Percentiles rank a stretch among this genome's conserved stretches.
Conservation (phyloP, 2,797 vertebrate species). For the Lophius americanus region DNA sequence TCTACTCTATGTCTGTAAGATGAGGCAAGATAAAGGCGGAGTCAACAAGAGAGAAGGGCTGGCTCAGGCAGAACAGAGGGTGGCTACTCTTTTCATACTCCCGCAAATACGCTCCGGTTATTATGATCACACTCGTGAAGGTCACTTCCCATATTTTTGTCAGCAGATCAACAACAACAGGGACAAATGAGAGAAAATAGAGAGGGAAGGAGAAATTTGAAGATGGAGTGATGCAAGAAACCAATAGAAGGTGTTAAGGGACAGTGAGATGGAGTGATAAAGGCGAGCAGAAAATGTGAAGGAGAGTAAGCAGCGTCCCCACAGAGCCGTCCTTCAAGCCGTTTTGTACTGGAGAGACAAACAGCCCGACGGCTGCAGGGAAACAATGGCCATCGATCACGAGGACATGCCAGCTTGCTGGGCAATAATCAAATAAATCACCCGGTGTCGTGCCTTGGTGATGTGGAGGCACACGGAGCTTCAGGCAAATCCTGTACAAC, state of each 20-base stretch:
- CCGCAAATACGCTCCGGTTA: conserved; percentile 49
- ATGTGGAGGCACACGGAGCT: conserved; percentile 42
- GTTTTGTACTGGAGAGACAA: conserved; percentile 63
- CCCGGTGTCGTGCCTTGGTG: conserved; percentile 42
- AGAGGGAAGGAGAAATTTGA: conserved; percentile 26
- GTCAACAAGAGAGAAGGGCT: conserved; percentile 54
- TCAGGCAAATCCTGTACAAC: conserved; percentile 45
- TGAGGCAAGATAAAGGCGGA: conserved; percentile 69
- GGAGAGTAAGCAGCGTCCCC: conserved; percentile 64
- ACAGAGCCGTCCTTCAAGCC: conserved; percentile 71
- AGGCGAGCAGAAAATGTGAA: conserved; percentile 54
- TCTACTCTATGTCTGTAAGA: conserved; percentile 20
- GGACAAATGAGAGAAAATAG: background rate
- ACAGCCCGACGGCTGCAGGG: conserved; percentile 56
- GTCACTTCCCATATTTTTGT: conserved; percentile 62
- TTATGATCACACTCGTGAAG: conserved; percentile 60
- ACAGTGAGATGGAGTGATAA: conserved; percentile 38
- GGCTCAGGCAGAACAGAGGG: conserved; percentile 60
- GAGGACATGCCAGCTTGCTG: conserved; percentile 67
- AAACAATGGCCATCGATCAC: conserved; percentile 74
- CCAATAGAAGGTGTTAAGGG: conserved; percentile 32
- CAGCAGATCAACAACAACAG: conserved; percentile 29
- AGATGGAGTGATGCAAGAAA: conserved; percentile 21
- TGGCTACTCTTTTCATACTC: conserved; percentile 66
- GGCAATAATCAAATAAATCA: conserved; percentile 81